phyloP scores from a whole-genome alignment of 2,113 vertebrate genomes.

The Accipiter virgatus region DNA sequence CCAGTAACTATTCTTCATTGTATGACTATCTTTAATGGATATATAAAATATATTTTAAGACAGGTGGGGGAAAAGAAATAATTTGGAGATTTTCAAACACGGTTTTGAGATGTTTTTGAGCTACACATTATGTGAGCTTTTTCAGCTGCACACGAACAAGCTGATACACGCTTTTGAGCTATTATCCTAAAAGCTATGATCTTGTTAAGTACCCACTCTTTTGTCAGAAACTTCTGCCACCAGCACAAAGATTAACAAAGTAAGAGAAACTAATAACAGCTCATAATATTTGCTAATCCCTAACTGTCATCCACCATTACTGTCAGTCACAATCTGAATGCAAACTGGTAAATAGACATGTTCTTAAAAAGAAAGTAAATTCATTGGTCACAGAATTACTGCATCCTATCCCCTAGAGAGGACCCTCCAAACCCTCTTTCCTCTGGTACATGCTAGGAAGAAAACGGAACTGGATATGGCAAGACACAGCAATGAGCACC shows the following conservation, averaged over 20 bases:
- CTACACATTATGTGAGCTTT: not conserved
- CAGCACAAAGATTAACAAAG: not conserved
- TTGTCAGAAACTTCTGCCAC: not conserved
- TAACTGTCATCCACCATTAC: not conserved
- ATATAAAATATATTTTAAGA: not conserved
- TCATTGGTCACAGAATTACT: not conserved
- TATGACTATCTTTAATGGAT: not conserved
- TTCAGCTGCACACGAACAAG: not conserved
- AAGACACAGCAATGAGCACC: not conserved
- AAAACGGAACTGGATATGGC: not conserved
- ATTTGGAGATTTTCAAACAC: not conserved
- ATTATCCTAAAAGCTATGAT: not conserved
- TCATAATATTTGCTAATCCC: conserved; percentile 1
- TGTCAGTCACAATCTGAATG: not conserved
- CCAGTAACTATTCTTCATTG: not conserved
- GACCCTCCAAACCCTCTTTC: not conserved
- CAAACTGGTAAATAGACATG: not conserved
- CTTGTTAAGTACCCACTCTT: not conserved
- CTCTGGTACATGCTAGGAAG: not conserved
- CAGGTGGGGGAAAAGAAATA: not conserved
- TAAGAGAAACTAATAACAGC: not conserved
- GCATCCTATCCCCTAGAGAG: not conserved
- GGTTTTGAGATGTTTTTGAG: not conserved
- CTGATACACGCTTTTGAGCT: not conserved
- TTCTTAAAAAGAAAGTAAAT: not conserved